Conservation (phyloP, 1,140 invertebrate species). For the Hypsibius dujardini region DNA sequence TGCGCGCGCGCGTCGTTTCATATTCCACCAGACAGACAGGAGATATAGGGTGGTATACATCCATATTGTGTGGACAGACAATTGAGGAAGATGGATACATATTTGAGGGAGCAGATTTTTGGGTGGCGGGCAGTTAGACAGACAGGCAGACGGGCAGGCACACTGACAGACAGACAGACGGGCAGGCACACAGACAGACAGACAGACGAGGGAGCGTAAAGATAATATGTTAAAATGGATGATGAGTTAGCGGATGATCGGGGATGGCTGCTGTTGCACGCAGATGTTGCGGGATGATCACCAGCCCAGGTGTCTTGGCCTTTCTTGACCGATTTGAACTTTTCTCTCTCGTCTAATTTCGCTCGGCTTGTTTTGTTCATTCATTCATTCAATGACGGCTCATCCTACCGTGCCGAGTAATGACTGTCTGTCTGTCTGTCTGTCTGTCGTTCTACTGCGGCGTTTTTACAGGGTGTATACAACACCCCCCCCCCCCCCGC, state of each 20-base stretch:
- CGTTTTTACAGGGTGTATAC: too few relatives aligned
- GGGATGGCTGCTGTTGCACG: background rate
- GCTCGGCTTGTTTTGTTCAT: background rate
- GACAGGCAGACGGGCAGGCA: too few relatives aligned
- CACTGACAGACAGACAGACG: too few relatives aligned
- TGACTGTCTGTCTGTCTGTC: too few relatives aligned
- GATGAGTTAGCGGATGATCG: background rate
- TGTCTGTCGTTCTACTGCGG: too few relatives aligned
- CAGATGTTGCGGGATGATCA: conserved; percentile 6
- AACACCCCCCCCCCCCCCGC: too few relatives aligned
- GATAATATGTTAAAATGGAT: conserved; percentile 5
- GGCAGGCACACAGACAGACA: too few relatives aligned
- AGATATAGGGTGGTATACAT: too few relatives aligned
- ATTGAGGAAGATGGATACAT: conserved; percentile 4
- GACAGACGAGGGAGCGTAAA: background rate
- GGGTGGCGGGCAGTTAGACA: too few relatives aligned
- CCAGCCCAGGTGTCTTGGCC: conserved; percentile 14
- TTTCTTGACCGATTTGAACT: conserved; percentile 18
- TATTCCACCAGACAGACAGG: too few relatives aligned
- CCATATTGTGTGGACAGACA: too few relatives aligned
- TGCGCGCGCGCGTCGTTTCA: too few relatives aligned
- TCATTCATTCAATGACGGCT: background rate
- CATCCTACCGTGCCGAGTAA: background rate
- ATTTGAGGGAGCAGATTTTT: background rate
- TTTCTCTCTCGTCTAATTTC: background rate